Percentiles rank a stretch among this genome's conserved stretches.
Evolutionary conservation across 2,888 invertebrate species (phyloP).

Genomic region (Drosophila kanekoi): DNA sequence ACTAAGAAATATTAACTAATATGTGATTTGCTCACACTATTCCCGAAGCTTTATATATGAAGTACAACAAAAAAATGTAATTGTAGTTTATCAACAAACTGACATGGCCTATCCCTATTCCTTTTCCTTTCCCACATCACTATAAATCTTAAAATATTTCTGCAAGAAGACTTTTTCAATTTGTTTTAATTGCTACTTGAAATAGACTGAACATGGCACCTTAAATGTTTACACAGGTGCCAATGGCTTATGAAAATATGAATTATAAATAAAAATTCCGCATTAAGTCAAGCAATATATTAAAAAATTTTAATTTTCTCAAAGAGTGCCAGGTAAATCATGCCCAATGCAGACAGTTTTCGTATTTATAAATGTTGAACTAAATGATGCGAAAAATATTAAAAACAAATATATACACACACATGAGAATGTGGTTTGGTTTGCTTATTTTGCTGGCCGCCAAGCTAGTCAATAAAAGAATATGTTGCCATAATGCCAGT

Average conservation of each 20-base stretch:
- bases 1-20: too few relatives aligned
- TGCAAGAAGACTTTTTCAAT: neutral
- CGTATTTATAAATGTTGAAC: constrained; percentile 20
- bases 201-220: constrained; percentile 27
- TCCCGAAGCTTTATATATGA: too few relatives aligned
- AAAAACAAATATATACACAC: constrained; percentile 3
- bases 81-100: too few relatives aligned
- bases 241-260: constrained; percentile 7
- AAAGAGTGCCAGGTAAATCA: constrained; percentile 25
- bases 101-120: too few relatives aligned
- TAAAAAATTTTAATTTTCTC: constrained; percentile 11
- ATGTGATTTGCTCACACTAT: too few relatives aligned
- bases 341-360: constrained; percentile 22
- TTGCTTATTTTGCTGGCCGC: constrained; percentile 12
- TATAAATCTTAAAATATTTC: neutral
- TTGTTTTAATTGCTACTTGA: constrained; percentile 15
- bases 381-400: constrained; percentile 41
- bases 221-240: constrained; percentile 45
- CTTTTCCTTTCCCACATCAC: neutral
- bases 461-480: constrained; percentile 9
- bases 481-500: constrained; percentile 19
- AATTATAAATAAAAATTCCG: constrained; percentile 16
- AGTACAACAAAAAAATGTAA: too few relatives aligned
- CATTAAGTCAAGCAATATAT: constrained; percentile 15
- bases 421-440: neutral